Base-by-base conservation (phyloP, 2,888 invertebrate genomes). In the Chrysolina oricalcia region DNA sequence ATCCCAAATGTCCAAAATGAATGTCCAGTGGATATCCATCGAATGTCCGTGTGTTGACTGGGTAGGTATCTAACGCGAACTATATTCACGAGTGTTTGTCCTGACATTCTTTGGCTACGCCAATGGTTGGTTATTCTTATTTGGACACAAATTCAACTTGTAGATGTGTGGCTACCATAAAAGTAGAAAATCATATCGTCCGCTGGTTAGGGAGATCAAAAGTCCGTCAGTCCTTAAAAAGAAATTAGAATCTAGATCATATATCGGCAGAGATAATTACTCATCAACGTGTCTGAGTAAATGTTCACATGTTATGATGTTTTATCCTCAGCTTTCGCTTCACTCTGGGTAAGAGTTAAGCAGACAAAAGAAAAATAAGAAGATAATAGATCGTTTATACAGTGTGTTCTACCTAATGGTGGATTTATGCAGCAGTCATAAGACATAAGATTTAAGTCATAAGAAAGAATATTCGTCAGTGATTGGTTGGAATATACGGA, bases 131-230 rank as follows among this genome's bases (percentile, higher is more conserved):
- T 50, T 67, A 27, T 13, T 50, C 67, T 48, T 67, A 67, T 67
- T 67, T 67, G 50, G 67, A 23, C 35, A 50, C 50, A 67, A 67
- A 67, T 23, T 66, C n/a, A 50, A 67, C 46, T 17, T n/a, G 50
- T 64, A 64, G 41, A 64, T 41, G 46, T 46, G 46, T n/a, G n/a
- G 11, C 43, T 43, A 64, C 67, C 67, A 67, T 67, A 67, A 48
- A 67, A 67, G 67, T 17, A 67, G 50, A 67, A 50, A 40, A 50
- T 67, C 67, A 75, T 72, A 75, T 70, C 43, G 72, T 72, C 73
- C 65, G 70, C 70, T 73, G 70, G 70, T 73, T 75, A 70, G 72
- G 72, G 65, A 66, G 41, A 59, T 69, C 75, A 67, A 74, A 48
- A 70, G 59, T 53, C 53, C 69, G 53, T 68, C 71, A 40, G 43